Evolutionary conservation across 2,888 invertebrate species (phyloP), one percentile per base, ranked within the genome.

Genomic region (Eurois occulta): DNA sequence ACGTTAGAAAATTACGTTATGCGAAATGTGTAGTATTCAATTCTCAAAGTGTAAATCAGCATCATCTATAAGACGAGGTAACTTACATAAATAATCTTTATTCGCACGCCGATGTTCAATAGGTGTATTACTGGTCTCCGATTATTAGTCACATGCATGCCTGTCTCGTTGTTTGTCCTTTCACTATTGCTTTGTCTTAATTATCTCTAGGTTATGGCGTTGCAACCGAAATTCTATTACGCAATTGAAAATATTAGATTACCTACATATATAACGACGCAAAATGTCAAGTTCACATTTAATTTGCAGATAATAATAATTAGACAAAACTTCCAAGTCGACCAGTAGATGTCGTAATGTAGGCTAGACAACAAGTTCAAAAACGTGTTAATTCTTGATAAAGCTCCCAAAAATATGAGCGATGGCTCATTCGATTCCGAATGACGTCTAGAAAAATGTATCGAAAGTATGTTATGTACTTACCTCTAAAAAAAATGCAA

Each of bases 281-380:
- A 55, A 74, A 79, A 66, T 75, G n/a, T 38, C 77, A 43, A 66
- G 48, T 28, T 52, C 18, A 28, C 48, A 74, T 62, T 28, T 16
- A 43, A 35, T 58, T 58, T 35, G 7, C 18, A 35, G 18, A 16
- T 38, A n/a, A 65, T 64, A 60, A 38, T 38, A 60, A n/a, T n/a
- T n/a, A n/a, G n/a, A n/a, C n/a, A n/a, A n/a, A n/a, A n/a, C n/a
- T n/a, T n/a, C n/a, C n/a, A n/a, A n/a, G n/a, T n/a, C n/a, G n/a
- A n/a, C n/a, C n/a, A n/a, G n/a, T n/a, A n/a, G n/a, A n/a, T n/a
- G n/a, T n/a, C n/a, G n/a, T n/a, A n/a, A n/a, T n/a, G n/a, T n/a
- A n/a, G n/a, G n/a, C n/a, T n/a, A n/a, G n/a, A n/a, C n/a, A n/a
- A n/a, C n/a, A n/a, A n/a, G n/a, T n/a, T n/a, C n/a, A n/a, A n/a